Percentiles rank a stretch among this genome's conserved stretches.
These are phyloP conservation scores for Oppia nitens DNA, from an alignment of 1,140 invertebrate species.

Conservation along the genomic window DNA sequence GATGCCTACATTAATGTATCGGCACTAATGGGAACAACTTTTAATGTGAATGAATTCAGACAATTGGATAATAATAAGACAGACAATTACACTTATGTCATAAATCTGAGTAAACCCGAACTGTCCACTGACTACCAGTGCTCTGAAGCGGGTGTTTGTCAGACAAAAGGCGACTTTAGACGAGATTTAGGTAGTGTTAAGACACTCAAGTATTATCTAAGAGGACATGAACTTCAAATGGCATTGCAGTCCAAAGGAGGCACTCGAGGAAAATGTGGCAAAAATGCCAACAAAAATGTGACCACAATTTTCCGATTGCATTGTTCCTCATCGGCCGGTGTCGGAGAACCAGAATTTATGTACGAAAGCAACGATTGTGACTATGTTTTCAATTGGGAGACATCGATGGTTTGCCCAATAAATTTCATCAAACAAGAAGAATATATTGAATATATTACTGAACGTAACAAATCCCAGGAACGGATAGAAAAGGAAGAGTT, in stretches of 20 bases:
- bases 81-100: slow-evolving; percentile 20
- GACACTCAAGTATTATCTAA: slow-evolving; percentile 14
- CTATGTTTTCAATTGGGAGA: slow-evolving; percentile 29
- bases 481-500: background rate
- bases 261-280: slow-evolving; percentile 16
- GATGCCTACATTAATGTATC: background rate
- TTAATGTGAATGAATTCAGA: background rate
- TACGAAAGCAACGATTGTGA: slow-evolving; percentile 25
- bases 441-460: too few species aligned
- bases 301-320: slow-evolving; percentile 16
- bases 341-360: slow-evolving; percentile 21
- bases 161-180: slow-evolving; percentile 17
- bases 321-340: slow-evolving; percentile 13
- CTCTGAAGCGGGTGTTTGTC: slow-evolving; percentile 19
- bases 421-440: background rate
- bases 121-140: slow-evolving; percentile 1
- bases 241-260: slow-evolving; percentile 11
- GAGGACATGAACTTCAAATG: slow-evolving; percentile 16
- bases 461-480: too few species aligned
- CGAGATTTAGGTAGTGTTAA: slow-evolving; percentile 20
- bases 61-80: background rate
- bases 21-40: background rate
- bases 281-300: slow-evolving; percentile 19
- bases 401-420: slow-evolving; percentile 22
- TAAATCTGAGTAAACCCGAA: slow-evolving; percentile 14